Conservation (phyloP, 1,140 invertebrate species). For the Drosophila bipectinata region DNA sequence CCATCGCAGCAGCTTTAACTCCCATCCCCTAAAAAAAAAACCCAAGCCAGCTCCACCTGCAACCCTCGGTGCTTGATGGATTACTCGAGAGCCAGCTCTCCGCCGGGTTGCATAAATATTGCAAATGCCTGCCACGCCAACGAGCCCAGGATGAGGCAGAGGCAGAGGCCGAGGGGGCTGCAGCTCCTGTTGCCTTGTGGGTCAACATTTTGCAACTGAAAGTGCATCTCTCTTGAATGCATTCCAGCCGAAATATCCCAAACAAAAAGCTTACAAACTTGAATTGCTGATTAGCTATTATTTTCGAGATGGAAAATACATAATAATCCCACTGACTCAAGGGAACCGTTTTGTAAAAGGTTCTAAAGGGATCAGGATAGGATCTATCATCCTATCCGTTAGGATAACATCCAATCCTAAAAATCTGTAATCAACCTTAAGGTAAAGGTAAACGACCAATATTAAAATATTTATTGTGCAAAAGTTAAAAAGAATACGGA, state of each 20-base stretch:
- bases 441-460: too few relatives aligned
- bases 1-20: not conserved
- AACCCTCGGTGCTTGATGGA: conserved; percentile 40
- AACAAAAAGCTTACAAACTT: conserved; percentile 9
- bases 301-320: too few relatives aligned
- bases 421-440: too few relatives aligned
- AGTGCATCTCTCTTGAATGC: conserved; percentile 16
- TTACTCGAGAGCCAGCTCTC: conserved; percentile 43
- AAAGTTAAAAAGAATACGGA: too few relatives aligned
- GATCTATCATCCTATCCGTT: too few relatives aligned
- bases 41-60: not conserved
- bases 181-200: conserved; percentile 28
- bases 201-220: conserved; percentile 35
- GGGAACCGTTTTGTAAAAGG: too few relatives aligned
- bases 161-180: conserved; percentile 1
- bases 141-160: not conserved
- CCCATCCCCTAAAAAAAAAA: not conserved
- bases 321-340: too few relatives aligned
- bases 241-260: not conserved
- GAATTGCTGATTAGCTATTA: not conserved
- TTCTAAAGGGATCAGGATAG: too few relatives aligned
- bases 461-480: too few relatives aligned
- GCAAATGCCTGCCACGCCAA: conserved; percentile 43
- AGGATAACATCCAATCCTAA: too few relatives aligned
- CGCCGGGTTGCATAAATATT: conserved; percentile 51